Evolutionary conservation across 1,140 invertebrate species (phyloP).

Genomic region (Cecropterus lyciades): DNA sequence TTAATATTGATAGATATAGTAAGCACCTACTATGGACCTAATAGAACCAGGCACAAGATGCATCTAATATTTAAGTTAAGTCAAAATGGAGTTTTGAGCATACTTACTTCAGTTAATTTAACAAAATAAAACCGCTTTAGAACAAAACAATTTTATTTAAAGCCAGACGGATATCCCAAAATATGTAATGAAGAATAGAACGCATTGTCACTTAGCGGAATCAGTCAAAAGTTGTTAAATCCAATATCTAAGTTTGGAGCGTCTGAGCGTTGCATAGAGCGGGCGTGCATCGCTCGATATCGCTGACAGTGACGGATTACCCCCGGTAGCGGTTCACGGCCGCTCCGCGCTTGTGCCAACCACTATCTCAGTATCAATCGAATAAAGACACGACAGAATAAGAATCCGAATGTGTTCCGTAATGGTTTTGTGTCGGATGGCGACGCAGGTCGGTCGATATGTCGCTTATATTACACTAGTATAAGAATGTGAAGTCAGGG

Average conservation of each 20-base stretch:
- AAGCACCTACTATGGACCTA: too few relatives aligned
- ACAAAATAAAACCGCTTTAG: too few relatives aligned
- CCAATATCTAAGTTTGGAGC: slow-evolving; percentile 79
- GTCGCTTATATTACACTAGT: neutral
- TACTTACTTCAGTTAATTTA: too few relatives aligned
- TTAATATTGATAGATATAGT: too few relatives aligned
- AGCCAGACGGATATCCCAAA: slow-evolving; percentile 4
- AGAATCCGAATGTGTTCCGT: slow-evolving; percentile 40
- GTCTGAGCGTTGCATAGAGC: slow-evolving; percentile 59
- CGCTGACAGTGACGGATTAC: slow-evolving; percentile 80
- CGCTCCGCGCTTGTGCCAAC: slow-evolving; percentile 47
- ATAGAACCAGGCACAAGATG: too few relatives aligned
- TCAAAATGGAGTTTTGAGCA: too few relatives aligned
- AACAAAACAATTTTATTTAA: neutral
- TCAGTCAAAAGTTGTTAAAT: slow-evolving; percentile 77
- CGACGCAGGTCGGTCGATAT: slow-evolving; percentile 24
- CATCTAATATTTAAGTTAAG: too few relatives aligned
- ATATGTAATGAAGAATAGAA: slow-evolving; percentile 48
- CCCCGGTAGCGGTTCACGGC: slow-evolving; percentile 65
- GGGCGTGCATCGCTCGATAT: slow-evolving; percentile 80
- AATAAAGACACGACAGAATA: slow-evolving; percentile 33
- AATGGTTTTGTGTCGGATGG: slow-evolving; percentile 31
- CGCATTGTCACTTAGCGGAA: slow-evolving; percentile 54
- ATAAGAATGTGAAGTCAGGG: too few relatives aligned
- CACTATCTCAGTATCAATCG: slow-evolving; percentile 50